These are phyloP conservation scores for Calephelis perditalis DNA, from an alignment of 2,888 invertebrate genomes.

Conservation along the genomic window DNA sequence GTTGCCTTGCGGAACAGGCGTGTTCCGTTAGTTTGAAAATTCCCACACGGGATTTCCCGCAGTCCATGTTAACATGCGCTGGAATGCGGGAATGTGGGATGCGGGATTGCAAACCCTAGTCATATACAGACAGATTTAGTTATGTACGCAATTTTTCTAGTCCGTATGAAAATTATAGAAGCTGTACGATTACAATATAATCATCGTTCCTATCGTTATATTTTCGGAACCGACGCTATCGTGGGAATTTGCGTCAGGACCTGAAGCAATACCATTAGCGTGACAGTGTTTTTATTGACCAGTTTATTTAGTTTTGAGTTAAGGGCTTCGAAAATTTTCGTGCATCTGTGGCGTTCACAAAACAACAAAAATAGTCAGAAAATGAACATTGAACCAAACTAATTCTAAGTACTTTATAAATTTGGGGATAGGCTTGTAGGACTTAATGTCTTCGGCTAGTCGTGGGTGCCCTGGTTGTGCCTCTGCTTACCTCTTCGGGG, in stretches of 20 bases:
- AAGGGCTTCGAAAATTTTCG: not conserved
- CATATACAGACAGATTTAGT: constrained; percentile 7
- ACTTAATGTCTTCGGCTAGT: too few species aligned
- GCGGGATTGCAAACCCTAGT: too few species aligned
- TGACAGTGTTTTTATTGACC: constrained; percentile 1
- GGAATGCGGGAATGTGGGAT: too few species aligned
- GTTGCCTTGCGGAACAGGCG: too few species aligned
- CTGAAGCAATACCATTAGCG: not conserved
- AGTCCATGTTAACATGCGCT: too few species aligned
- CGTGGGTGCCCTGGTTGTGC: too few species aligned
- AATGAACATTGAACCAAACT: not conserved
- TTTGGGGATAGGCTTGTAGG: not conserved
- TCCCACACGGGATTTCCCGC: too few species aligned
- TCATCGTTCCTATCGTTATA: not conserved
- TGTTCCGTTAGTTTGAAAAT: too few species aligned
- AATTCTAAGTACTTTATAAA: constrained; percentile 5
- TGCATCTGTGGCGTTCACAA: not conserved
- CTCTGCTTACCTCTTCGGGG: too few species aligned
- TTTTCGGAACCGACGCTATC: not conserved
- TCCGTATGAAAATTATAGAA: not conserved
- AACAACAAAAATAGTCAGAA: not conserved
- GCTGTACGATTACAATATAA: not conserved
- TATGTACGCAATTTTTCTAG: not conserved
- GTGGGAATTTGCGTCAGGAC: not conserved
- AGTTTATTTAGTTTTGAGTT: not conserved